Conservation (phyloP, 2,888 invertebrate species). For the Drosophila hamatofila region DNA sequence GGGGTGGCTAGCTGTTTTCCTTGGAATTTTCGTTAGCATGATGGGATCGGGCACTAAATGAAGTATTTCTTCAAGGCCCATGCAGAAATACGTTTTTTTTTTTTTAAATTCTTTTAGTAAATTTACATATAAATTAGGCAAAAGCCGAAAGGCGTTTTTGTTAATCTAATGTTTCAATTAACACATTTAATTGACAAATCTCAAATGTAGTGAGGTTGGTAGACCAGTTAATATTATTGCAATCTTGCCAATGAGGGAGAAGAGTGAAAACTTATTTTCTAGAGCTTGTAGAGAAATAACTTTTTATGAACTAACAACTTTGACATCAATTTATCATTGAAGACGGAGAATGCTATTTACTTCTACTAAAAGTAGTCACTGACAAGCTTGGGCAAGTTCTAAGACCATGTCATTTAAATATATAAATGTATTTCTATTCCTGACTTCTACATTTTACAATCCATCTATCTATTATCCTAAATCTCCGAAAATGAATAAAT, state of each 20-base stretch:
- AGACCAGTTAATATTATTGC: background rate
- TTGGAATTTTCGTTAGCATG: conserved; percentile 26
- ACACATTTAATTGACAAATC: conserved; percentile 65
- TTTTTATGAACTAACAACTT: no score
- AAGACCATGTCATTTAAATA: no score
- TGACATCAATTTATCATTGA: no score
- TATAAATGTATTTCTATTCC: no score
- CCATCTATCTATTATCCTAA: no score
- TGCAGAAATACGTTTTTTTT: conserved; percentile 20
- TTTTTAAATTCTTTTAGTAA: conserved; percentile 71
- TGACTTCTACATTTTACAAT: no score
- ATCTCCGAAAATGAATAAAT: no score
- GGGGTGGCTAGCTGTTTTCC: conserved; percentile 34
- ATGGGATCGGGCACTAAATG: conserved; percentile 16
- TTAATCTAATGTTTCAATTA: conserved; percentile 77
- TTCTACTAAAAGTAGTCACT: no score
- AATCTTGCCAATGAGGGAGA: background rate
- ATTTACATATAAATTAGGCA: conserved; percentile 85
- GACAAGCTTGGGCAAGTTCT: no score
- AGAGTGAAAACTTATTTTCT: background rate
- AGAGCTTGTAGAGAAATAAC: no score
- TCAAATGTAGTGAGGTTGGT: conserved; percentile 14
- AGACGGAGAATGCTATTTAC: no score
- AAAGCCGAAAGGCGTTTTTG: conserved; percentile 15
- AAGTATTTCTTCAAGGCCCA: conserved; percentile 15